Percentiles rank a stretch among this genome's conserved stretches.
phyloP scores from a whole-genome alignment of 2,888 invertebrate genomes.

The Drosophila borealis region DNA sequence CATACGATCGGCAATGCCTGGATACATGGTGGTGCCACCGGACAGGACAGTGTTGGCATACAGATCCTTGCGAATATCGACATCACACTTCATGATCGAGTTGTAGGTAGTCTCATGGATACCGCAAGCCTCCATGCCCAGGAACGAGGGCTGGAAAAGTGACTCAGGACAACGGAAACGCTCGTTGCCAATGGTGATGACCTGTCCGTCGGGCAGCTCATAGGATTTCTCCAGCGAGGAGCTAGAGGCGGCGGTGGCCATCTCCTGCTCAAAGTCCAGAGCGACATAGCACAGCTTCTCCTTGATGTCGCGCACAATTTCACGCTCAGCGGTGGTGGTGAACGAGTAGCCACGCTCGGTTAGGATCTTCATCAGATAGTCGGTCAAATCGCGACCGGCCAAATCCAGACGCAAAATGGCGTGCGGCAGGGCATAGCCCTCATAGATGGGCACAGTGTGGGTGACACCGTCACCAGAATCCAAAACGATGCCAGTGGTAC shows the following conservation, averaged over 20 bases:
- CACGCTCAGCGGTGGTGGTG: constrained; percentile 96
- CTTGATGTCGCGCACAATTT: constrained; percentile 98
- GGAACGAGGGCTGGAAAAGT: constrained; percentile 96
- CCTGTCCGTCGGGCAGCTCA: constrained; percentile 94
- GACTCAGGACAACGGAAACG: constrained; percentile 97
- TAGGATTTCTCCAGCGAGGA: constrained; percentile 97
- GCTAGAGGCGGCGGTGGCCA: constrained; percentile 96
- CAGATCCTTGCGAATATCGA: constrained; percentile 97
- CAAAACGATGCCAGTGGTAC: constrained; percentile 98
- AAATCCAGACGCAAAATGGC: constrained; percentile 96
- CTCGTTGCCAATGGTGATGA: constrained; percentile 96
- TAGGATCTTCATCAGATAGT: constrained; percentile 97
- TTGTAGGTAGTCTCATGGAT: constrained; percentile 97
- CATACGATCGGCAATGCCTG: constrained; percentile 96
- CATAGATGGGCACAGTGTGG: constrained; percentile 98
- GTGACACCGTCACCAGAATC: constrained; percentile 98
- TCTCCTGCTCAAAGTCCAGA: constrained; percentile 96
- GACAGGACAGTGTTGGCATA: constrained; percentile 98
- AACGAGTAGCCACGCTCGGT: constrained; percentile 96
- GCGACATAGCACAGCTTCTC: constrained; percentile 97
- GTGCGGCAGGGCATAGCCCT: constrained; percentile 96
- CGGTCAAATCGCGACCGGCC: constrained; percentile 96
- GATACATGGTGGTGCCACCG: constrained; percentile 97
- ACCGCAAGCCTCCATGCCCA: constrained; percentile 94
- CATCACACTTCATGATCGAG: constrained; percentile 99